Evolutionary conservation across 2,797 vertebrate species (phyloP).

Genomic region (Acanthurus tractus): DNA sequence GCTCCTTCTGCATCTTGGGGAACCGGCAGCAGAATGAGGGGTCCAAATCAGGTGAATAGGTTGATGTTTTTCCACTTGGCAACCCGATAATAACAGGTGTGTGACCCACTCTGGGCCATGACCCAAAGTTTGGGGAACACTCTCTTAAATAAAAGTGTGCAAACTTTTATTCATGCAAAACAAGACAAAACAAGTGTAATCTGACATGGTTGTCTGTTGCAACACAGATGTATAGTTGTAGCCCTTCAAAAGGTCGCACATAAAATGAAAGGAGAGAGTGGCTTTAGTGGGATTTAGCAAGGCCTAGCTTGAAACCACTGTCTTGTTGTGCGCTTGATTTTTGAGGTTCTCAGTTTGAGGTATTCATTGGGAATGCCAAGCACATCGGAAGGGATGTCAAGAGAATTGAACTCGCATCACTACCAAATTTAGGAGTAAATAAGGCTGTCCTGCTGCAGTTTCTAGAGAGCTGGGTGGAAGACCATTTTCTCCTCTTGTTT

Average conservation of each 20-base stretch:
- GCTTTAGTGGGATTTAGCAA: constrained; percentile 33
- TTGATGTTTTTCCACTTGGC: no score
- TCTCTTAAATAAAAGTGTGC: background rate
- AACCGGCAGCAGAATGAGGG: no score
- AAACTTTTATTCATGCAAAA: no score
- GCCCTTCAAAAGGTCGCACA: constrained; percentile 31
- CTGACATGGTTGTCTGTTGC: background rate
- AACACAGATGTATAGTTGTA: background rate
- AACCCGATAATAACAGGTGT: no score
- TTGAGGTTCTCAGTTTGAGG: constrained; percentile 11
- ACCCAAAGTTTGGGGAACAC: no score
- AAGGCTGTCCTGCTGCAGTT: background rate
- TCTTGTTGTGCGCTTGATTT: constrained; percentile 23
- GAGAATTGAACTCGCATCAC: constrained; percentile 21
- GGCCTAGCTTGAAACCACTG: constrained; percentile 15
- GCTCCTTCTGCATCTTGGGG: no score
- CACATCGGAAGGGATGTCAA: constrained; percentile 1
- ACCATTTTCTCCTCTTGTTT: constrained; percentile 31
- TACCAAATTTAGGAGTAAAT: constrained; percentile 39
- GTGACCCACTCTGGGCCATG: no score
- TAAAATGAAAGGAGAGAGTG: background rate
- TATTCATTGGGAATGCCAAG: constrained; percentile 23
- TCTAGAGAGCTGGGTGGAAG: constrained; percentile 24
- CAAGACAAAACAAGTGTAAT: background rate
- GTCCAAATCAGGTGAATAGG: no score